Evolutionary conservation across 2,797 vertebrate species (phyloP).

Genomic region (Oreortyx pictus): DNA sequence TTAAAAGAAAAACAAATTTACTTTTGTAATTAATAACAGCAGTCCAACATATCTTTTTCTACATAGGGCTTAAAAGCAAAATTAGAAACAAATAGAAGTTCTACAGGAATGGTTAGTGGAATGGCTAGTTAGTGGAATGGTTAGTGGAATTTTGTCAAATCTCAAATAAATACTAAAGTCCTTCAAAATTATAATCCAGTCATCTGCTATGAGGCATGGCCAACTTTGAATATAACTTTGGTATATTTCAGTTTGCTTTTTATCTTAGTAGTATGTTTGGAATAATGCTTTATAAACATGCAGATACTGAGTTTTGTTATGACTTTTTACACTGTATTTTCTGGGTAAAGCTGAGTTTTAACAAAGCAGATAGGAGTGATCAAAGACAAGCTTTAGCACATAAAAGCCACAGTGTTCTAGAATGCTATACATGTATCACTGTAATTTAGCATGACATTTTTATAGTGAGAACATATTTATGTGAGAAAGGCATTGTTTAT

Average conservation of each 20-base stretch:
- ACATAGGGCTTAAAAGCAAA: neutral
- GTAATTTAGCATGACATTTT: neutral
- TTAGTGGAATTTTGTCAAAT: neutral
- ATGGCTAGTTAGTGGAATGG: neutral
- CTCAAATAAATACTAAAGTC: neutral
- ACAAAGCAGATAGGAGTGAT: neutral
- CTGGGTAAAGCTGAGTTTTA: neutral
- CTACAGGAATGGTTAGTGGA: neutral
- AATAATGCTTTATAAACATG: neutral
- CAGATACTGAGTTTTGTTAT: neutral
- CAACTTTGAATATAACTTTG: neutral
- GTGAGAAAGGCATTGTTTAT: neutral
- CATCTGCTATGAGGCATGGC: neutral
- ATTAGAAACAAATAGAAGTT: neutral
- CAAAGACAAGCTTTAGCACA: neutral
- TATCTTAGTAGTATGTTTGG: neutral
- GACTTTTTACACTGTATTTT: neutral
- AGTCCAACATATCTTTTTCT: neutral
- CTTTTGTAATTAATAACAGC: neutral
- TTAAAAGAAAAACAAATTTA: neutral
- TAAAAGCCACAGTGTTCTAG: neutral
- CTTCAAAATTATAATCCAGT: neutral
- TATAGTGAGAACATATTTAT: neutral
- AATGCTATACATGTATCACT: neutral
- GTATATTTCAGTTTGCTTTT: neutral